Evolutionary conservation across 2,113 vertebrate genomes (phyloP).

Genomic region (Lampris megalopsis): DNA sequence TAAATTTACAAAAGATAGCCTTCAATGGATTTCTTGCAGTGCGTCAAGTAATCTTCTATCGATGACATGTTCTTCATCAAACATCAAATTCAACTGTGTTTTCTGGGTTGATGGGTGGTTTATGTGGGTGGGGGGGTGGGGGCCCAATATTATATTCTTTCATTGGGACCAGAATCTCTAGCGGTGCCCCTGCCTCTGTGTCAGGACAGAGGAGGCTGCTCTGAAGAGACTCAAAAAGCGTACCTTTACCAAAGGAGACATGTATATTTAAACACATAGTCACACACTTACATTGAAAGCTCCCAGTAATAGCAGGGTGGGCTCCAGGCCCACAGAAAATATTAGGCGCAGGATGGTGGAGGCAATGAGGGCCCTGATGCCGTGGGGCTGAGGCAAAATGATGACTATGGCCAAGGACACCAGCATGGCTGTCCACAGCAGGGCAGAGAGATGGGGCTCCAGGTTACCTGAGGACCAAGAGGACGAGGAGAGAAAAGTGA

Average conservation of each 20-base stretch:
- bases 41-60: no score
- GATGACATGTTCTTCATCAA: no score
- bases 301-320: conserved; percentile 93
- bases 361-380: conserved; percentile 94
- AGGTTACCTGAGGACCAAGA: conserved; percentile 85
- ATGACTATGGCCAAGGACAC: conserved; percentile 95
- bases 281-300: conserved; percentile 93
- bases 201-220: background rate
- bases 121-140: no score
- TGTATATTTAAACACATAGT: background rate
- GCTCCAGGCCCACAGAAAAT: conserved; percentile 96
- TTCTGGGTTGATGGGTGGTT: no score
- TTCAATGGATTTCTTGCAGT: no score
- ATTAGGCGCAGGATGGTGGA: conserved; percentile 95
- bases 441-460: conserved; percentile 92
- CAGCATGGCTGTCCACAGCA: conserved; percentile 96
- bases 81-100: no score
- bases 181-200: no score
- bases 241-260: background rate
- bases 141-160: no score
- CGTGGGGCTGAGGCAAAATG: conserved; percentile 94
- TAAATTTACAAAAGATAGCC: no score
- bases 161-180: no score
- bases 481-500: background rate
- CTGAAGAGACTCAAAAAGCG: no score